Base-by-base conservation (phyloP, 2,888 invertebrate species). In the Himalopsyche tibetana region DNA sequence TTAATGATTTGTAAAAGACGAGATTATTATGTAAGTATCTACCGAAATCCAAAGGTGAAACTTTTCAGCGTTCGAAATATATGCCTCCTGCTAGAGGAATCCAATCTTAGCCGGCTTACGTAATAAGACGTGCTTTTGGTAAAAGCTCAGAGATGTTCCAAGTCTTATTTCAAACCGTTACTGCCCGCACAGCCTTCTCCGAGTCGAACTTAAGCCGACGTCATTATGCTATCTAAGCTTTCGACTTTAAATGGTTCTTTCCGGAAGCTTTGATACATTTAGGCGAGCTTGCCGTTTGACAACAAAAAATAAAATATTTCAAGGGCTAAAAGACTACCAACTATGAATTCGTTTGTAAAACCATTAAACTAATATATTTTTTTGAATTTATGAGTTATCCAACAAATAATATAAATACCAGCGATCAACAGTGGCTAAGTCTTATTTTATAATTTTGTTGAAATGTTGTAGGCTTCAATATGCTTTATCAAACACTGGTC, bases 101-200 rank as follows among this genome's bases (percentile, higher is more conserved):
- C 63, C 63, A 63, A 63, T 63, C 63, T 63, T 63, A 19, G 63
- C 63, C 28, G 19, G 63, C 63, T 63, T 63, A 63, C 63, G 63
- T 19, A 63, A 63, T 63, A 63, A 63, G 63, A 63, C 63, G 63
- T 63, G 19, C 63, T 63, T 63, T 63, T 63, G 63, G 63, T 63
- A 63, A 63, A 63, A 63, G 63, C 63, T 63, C 63, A 19, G 63
- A 63, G 63, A 63, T 63, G 63, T 63, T 63, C 28, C 63, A 19
- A 63, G 63, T 28, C 63, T 63, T 63, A 63, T 63, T 63, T 63
- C 19, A 28, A 63, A 63, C 19, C 63, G 63, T 63, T 19, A 63
- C 63, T 63, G 63, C 63, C 63, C 63, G 63, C 63, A 63, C 63
- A 63, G 63, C 63, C 63, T 63, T 63, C 28, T 28, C 63, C 11